Evolutionary conservation across 2,888 invertebrate genomes (phyloP), one percentile per base, ranked within the genome.

Genomic region (Drosophila monieri): DNA sequence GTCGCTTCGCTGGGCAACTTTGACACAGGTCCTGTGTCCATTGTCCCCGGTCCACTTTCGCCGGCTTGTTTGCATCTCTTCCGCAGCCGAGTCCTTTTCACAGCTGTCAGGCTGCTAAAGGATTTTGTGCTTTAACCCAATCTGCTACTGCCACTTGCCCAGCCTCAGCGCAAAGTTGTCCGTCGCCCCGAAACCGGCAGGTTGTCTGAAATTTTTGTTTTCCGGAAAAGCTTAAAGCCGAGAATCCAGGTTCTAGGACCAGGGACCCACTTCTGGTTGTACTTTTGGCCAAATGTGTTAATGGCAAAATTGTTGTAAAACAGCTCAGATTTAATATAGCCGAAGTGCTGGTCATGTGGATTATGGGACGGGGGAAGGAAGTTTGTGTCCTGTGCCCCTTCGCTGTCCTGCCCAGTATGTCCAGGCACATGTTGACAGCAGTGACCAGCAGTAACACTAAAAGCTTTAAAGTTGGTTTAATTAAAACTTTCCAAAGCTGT

Each of bases 381-480:
- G 25, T 8, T 30, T n/a, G 35, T 37, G 43, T 46, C 58, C 37
- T 23, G 27, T 37, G 43, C 46, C 58, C 37, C 59, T 30, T 44
- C n/a, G 54, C 25, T 21, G 47, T 53, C 43, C 65, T 25, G n/a
- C 21, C 47, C 21, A 27, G 39, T 18, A 25, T 30, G 37, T 52
- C 55, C 73, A 43, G 43, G 60, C 64, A 55, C 43, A 54, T 74
- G 77, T 71, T 68, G 77, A 72, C 78, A 70, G 71, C 56, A 14
- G 56, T 66, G 52, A 41, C 74, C 56, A 61, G 60, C 77, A 76
- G 58, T 47, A 68, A 60, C 76, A 73, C 51, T 44, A 69, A 83
- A 75, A 83, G 80, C 85, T 84, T 65, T 84, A 76, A 80, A 80
- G 80, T 80, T 84, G 70, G 76, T 84, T 79, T 79, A 84, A 79